A percentile compares a stretch with the other conserved stretches of the same genome.
phyloP scores from a whole-genome alignment of 2,888 invertebrate genomes.

The Drosophila fungiperda region DNA sequence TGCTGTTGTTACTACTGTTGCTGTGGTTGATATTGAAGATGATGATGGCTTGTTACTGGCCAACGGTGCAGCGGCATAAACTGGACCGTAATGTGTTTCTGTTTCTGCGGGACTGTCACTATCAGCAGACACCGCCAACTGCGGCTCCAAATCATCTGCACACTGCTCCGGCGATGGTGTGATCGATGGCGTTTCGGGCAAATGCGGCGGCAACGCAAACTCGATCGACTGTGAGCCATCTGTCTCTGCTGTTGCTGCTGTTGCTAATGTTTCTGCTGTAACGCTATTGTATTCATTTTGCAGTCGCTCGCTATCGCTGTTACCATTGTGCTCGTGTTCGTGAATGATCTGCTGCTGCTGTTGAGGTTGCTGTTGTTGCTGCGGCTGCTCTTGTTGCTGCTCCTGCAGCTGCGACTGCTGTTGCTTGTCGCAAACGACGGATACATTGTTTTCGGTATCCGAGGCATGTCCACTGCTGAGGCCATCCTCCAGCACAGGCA shows the following conservation, averaged over 20 bases:
- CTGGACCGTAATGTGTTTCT: slow-evolving; percentile 73
- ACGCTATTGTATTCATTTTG: slow-evolving; percentile 28
- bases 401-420: slow-evolving; percentile 17
- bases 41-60: slow-evolving; percentile 11
- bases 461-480: slow-evolving; percentile 97
- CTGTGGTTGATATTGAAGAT: not conserved
- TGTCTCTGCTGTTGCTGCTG: slow-evolving; percentile 29
- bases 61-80: slow-evolving; percentile 70
- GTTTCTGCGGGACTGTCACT: slow-evolving; percentile 36
- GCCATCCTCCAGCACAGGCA: slow-evolving; percentile 97
- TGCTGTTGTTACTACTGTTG: slow-evolving; percentile 6
- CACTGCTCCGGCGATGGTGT: slow-evolving; percentile 28
- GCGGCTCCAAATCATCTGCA: slow-evolving; percentile 18
- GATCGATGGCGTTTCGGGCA: slow-evolving; percentile 25
- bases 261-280: slow-evolving; percentile 64
- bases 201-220: slow-evolving; percentile 31
- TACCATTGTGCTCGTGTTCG: slow-evolving; percentile 56
- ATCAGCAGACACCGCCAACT: slow-evolving; percentile 22
- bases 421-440: slow-evolving; percentile 75
- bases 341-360: slow-evolving; percentile 41
- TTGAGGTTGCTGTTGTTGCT: slow-evolving; percentile 40
- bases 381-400: slow-evolving; percentile 32
- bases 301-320: slow-evolving; percentile 25
- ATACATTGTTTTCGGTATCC: slow-evolving; percentile 93
- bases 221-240: slow-evolving; percentile 50